These are phyloP conservation scores for Drosophila bunnanda DNA, from an alignment of 2,888 invertebrate genomes.

Conservation along the genomic window DNA sequence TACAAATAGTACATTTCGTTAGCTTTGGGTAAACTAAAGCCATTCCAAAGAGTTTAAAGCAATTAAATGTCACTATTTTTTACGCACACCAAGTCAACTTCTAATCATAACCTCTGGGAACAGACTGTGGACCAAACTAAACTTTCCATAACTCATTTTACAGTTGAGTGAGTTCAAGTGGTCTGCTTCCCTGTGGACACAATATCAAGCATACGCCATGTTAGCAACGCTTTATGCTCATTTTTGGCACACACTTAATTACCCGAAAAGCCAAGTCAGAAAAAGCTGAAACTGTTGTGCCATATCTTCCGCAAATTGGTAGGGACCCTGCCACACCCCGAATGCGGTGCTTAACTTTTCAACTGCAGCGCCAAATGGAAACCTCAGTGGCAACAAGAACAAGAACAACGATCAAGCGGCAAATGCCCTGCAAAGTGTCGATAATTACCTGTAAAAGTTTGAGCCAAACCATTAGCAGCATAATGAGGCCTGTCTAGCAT, in stretches of 20 bases:
- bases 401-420: conserved; percentile 34
- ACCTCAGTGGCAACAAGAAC: conserved; percentile 39
- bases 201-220: conserved; percentile 50
- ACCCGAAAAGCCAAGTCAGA: conserved; percentile 22
- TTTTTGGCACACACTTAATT: conserved; percentile 52
- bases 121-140: conserved; percentile 11
- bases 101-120: conserved; percentile 18
- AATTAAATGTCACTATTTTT: background rate
- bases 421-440: conserved; percentile 65
- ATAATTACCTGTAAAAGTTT: conserved; percentile 77
- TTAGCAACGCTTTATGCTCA: conserved; percentile 22
- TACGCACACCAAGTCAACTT: background rate
- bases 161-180: conserved; percentile 30
- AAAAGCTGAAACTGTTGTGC: conserved; percentile 42
- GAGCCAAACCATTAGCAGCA: conserved; percentile 71
- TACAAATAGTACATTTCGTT: background rate
- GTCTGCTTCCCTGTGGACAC: conserved; percentile 4
- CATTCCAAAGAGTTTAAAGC: background rate
- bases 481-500: conserved; percentile 69
- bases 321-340: conserved; percentile 12
- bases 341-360: conserved; percentile 64
- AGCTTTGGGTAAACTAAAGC: background rate
- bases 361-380: conserved; percentile 38
- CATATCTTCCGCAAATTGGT: conserved; percentile 32
- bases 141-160: conserved; percentile 27